Evolutionary conservation across 1,140 invertebrate species (phyloP).

Genomic region (Drosophila ogumai): DNA sequence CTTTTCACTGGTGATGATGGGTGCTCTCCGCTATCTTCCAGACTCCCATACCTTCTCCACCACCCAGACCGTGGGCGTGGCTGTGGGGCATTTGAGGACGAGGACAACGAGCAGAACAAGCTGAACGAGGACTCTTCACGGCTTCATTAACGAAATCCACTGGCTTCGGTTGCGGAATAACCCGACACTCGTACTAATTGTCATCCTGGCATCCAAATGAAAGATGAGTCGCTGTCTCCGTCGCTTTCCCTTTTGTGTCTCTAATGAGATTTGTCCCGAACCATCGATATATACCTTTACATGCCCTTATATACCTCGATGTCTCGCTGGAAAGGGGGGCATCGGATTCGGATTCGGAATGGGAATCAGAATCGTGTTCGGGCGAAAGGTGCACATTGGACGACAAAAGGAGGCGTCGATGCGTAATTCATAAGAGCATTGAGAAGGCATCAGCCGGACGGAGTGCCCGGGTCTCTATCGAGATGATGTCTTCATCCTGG

Average conservation of each 20-base stretch:
- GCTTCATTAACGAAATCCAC: slow-evolving; percentile 53
- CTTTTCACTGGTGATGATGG: slow-evolving; percentile 19
- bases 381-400: slow-evolving; percentile 50
- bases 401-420: slow-evolving; percentile 65
- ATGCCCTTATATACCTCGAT: slow-evolving; percentile 7
- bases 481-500: slow-evolving; percentile 48
- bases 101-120: background rate
- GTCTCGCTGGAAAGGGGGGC: slow-evolving; percentile 21
- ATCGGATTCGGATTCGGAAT: slow-evolving; percentile 47
- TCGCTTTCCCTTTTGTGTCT: slow-evolving; percentile 50
- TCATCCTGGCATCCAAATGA: slow-evolving; percentile 41
- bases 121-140: slow-evolving; percentile 9
- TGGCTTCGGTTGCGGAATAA: slow-evolving; percentile 66
- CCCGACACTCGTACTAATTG: slow-evolving; percentile 79
- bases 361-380: slow-evolving; percentile 25
- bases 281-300: slow-evolving; percentile 27
- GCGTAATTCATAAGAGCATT: slow-evolving; percentile 81
- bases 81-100: slow-evolving; percentile 30
- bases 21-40: background rate
- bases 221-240: slow-evolving; percentile 46
- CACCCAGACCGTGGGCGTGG: slow-evolving; percentile 21
- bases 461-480: slow-evolving; percentile 42
- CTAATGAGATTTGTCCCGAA: slow-evolving; percentile 69
- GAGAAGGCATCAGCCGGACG: slow-evolving; percentile 55
- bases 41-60: background rate